Evolutionary conservation across 2,113 vertebrate genomes (phyloP), one percentile per base, ranked within the genome.

Genomic region (Sula dactylatra): DNA sequence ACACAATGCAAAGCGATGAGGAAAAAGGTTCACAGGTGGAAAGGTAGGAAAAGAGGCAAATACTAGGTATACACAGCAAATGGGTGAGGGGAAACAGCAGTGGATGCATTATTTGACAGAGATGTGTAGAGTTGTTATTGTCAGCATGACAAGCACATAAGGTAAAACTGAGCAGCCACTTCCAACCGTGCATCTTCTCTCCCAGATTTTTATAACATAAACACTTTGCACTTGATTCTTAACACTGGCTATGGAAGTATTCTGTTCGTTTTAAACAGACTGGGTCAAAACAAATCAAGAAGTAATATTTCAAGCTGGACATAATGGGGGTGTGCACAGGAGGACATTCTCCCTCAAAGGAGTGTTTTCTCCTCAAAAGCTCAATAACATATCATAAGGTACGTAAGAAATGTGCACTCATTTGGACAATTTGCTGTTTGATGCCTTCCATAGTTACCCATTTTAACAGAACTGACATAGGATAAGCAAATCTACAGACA

Each of bases 1-100:
- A 97, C 93, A 92, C 85, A 97, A 97, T 62, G 95, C 89, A 97
- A 93, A 97, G 94, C 65, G 94, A 95, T 81, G 95, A 95, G 94
- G 92, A 95, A 73, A 45, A 84, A 93, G 94, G 93, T 69, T 65
- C 71, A 52, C 0, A 1, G 67, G 67, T 65, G 54, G 90, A 29
- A 56, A 85, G 44, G 55, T 5, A 67, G 85, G 65, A 22, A 42
- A 66, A 59, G 74, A 3, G 78, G 82, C 18, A 90, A 78, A 70
- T 31, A 42, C 20, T n/a, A 45, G 59, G 64, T 54, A 45, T 6
- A 19, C 58, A 47, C 5, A 87, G 66, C 31, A 71, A 76, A 49
- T 2, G 82, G 58, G 62, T 0, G 2, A 79, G 78, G 64, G 82
- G 86, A 52, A 85, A 44, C 47, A 76, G 86, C 2, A 2, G n/a